Percentiles rank a stretch among this genome's conserved stretches.
These are phyloP conservation scores for Rhynchonycteris naso DNA, from an alignment of 2,797 vertebrate species.

Conservation along the genomic window DNA sequence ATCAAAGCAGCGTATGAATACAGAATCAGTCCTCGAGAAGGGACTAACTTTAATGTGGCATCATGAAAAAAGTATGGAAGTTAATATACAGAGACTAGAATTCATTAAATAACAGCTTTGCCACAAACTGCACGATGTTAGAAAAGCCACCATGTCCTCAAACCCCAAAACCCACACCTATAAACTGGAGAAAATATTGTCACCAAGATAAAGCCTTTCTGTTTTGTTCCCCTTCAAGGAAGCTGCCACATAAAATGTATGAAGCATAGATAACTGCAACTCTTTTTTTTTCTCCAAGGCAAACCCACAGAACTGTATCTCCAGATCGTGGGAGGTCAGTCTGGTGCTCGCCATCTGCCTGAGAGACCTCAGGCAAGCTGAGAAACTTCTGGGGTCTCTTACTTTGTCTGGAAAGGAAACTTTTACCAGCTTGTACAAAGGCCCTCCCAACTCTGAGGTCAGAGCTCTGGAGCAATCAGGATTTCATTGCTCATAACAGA, in stretches of 20 bases:
- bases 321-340: neutral
- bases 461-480: neutral
- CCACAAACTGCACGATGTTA: neutral
- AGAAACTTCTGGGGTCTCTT: neutral
- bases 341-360: neutral
- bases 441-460: neutral
- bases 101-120: neutral
- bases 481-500: neutral
- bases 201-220: neutral
- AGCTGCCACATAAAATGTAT: neutral
- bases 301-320: slow-evolving; percentile 51
- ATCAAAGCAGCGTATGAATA: fast-evolving
- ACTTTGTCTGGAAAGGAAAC: neutral
- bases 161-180: neutral
- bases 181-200: neutral
- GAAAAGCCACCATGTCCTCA: neutral
- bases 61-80: neutral
- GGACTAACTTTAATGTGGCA: neutral
- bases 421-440: neutral
- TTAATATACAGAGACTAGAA: neutral
- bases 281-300: neutral
- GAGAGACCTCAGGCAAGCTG: neutral
- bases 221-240: neutral
- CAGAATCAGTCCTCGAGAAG: neutral
- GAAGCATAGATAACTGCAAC: neutral